Evolutionary conservation across 2,888 invertebrate genomes (phyloP).

Genomic region (Eupelmus urozonus): DNA sequence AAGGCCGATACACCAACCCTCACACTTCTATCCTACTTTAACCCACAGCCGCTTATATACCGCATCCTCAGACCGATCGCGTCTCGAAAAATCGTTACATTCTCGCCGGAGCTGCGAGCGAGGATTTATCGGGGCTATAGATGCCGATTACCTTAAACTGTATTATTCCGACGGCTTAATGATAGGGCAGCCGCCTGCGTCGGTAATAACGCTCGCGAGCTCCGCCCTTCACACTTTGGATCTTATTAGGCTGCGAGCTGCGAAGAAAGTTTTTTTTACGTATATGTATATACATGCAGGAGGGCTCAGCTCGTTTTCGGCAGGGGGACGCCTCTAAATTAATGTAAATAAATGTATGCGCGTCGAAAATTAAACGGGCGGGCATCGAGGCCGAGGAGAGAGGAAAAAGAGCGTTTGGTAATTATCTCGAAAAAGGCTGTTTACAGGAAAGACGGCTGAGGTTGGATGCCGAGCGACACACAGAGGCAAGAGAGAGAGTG

Average conservation of each 20-base stretch:
- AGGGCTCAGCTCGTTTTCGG: slow-evolving; percentile 16
- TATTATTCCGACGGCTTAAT: slow-evolving; percentile 58
- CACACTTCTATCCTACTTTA: slow-evolving; percentile 1
- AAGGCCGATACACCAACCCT: neutral
- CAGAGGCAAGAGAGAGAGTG: too few relatives aligned
- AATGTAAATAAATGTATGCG: slow-evolving; percentile 52
- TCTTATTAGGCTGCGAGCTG: slow-evolving; percentile 46
- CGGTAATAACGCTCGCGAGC: slow-evolving; percentile 34
- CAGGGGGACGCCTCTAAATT: slow-evolving; percentile 32
- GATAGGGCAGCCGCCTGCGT: slow-evolving; percentile 52
- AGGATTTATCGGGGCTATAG: slow-evolving; percentile 53
- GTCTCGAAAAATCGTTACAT: slow-evolving; percentile 58
- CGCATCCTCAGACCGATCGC: too few relatives aligned
- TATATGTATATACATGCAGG: neutral
- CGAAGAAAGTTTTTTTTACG: slow-evolving; percentile 7
- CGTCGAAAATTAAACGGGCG: slow-evolving; percentile 36
- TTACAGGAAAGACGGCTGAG: neutral
- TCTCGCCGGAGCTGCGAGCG: neutral
- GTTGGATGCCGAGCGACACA: neutral
- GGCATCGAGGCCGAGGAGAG: slow-evolving; percentile 20
- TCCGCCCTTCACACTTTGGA: slow-evolving; percentile 58
- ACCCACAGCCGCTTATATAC: neutral
- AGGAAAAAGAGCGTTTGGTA: slow-evolving; percentile 1
- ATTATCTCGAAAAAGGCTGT: slow-evolving; percentile 29
- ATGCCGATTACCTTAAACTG: slow-evolving; percentile 57